Evolutionary conservation across 2,113 vertebrate species (phyloP).

Genomic region (Ancistrus triradiatus): DNA sequence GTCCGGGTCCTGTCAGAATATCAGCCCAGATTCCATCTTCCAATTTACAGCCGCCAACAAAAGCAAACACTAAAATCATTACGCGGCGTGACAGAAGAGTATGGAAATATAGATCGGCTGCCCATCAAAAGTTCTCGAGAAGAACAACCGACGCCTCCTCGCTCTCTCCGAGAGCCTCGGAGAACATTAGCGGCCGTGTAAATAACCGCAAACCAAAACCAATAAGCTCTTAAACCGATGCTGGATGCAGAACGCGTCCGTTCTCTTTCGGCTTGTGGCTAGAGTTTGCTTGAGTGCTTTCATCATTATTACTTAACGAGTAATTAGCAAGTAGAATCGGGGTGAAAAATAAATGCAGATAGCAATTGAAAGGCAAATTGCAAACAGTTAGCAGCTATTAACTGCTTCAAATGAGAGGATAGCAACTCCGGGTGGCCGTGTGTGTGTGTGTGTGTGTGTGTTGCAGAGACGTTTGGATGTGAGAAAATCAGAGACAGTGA

Average conservation of each 20-base stretch:
- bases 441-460: neutral
- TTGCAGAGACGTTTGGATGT: too few relatives aligned
- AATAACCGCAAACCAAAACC: constrained; percentile 16
- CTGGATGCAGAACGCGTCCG: constrained; percentile 1
- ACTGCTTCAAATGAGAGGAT: constrained; percentile 8
- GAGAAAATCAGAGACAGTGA: too few relatives aligned
- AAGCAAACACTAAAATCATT: constrained; percentile 15
- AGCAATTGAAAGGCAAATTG: constrained; percentile 21
- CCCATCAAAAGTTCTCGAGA: constrained; percentile 11
- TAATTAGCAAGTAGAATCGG: constrained; percentile 9
- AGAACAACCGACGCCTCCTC: neutral
- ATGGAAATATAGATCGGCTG: constrained; percentile 10
- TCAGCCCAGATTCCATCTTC: constrained; percentile 1
- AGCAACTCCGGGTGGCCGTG: constrained; percentile 4
- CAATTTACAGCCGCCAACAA: constrained; percentile 16
- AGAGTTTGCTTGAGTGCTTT: neutral
- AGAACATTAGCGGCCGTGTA: constrained; percentile 23
- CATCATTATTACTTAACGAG: constrained; percentile 22
- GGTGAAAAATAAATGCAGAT: constrained; percentile 14
- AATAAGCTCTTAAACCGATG: constrained; percentile 12
- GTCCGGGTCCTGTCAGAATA: neutral
- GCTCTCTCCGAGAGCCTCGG: constrained; percentile 8
- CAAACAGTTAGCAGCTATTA: constrained; percentile 19
- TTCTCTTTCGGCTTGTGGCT: neutral
- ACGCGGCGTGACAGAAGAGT: constrained; percentile 9